A percentile compares a stretch with the other conserved stretches of the same genome.
phyloP scores from a whole-genome alignment of 2,888 invertebrate species.

The Cecidostiba fungosa region DNA sequence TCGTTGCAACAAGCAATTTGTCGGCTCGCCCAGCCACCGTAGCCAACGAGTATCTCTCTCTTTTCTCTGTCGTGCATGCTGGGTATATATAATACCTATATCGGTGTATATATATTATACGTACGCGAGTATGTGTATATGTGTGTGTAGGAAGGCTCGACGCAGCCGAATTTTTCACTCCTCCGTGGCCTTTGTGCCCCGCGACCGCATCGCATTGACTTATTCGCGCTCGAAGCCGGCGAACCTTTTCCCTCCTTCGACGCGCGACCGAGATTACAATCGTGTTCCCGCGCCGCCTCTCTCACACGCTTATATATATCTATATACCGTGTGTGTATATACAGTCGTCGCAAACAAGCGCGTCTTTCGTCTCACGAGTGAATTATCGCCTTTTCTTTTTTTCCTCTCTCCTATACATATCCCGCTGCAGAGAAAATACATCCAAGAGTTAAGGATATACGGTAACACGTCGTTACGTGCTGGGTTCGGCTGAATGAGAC shows the following conservation, averaged over 20 bases:
- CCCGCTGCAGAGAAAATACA: neutral
- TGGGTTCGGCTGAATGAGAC: neutral
- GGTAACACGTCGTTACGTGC: conserved; percentile 23
- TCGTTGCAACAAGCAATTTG: conserved; percentile 56
- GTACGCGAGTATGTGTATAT: neutral
- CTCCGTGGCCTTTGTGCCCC: conserved; percentile 41
- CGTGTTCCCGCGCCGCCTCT: conserved; percentile 25
- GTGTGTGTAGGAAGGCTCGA: conserved; percentile 12
- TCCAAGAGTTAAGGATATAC: neutral
- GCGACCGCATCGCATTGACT: conserved; percentile 47
- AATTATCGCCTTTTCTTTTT: conserved; percentile 46
- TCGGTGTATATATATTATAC: neutral
- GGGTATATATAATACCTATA: neutral
- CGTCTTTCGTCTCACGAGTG: conserved; percentile 28
- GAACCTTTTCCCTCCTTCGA: conserved; percentile 10
- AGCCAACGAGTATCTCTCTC: neutral
- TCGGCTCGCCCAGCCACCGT: conserved; percentile 27
- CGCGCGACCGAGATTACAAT: conserved; percentile 52
- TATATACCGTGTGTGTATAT: neutral
- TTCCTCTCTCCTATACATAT: neutral
- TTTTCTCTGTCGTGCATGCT: neutral
- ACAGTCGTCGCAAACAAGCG: conserved; percentile 19
- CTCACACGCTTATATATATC: neutral
- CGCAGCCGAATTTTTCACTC: conserved; percentile 54
- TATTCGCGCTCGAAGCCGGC: conserved; percentile 45